Base-by-base conservation (phyloP, 2,888 invertebrate genomes). In the Aethes cnicana region DNA sequence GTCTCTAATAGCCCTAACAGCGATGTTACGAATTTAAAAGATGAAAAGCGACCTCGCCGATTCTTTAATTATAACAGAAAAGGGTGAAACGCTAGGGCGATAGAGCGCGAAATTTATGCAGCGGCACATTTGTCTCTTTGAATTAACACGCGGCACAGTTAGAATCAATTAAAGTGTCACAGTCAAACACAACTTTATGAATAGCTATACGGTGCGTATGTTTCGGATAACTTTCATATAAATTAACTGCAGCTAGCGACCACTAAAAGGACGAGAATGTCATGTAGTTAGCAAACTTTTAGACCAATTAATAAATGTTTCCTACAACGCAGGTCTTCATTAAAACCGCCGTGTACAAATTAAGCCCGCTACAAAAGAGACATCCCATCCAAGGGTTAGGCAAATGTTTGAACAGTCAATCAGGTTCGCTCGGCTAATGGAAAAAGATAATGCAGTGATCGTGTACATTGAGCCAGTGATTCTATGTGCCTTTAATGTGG, bases 391-490 rank as follows among this genome's bases (percentile, higher is more conserved):
- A 55, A 49, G 55, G 59, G 53, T 61, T 61, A 69, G 64, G 68
- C 68, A 70, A 72, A 69, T 69, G 63, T 71, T 73, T 62, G 69
- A 67, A 72, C 68, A 70, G 69, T 67, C 68, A 69, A 73, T 76
- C 69, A 71, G 67, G 71, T 69, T 54, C 55, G 56, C 60, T 53
- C 53, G 66, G 63, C 68, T 83, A 81, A 82, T 83, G 74, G 77
- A 77, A 82, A 83, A 84, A 80, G 76, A 76, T 82, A 84, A 83
- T 83, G 74, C 72, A 74, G 70, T 66, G 73, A 76, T 77, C 74
- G 64, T 65, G 68, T 64, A 62, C 67, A 61, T 55, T 59, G 62
- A 69, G 72, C 72, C 69, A 64, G 68, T 63, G 62, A 47, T 55
- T 47, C 57, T 78, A 69, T 76, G 74, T 75, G 72, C 74, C 77